Evolutionary conservation across 2,797 vertebrate species (phyloP).

Genomic region (Amblyraja radiata): DNA sequence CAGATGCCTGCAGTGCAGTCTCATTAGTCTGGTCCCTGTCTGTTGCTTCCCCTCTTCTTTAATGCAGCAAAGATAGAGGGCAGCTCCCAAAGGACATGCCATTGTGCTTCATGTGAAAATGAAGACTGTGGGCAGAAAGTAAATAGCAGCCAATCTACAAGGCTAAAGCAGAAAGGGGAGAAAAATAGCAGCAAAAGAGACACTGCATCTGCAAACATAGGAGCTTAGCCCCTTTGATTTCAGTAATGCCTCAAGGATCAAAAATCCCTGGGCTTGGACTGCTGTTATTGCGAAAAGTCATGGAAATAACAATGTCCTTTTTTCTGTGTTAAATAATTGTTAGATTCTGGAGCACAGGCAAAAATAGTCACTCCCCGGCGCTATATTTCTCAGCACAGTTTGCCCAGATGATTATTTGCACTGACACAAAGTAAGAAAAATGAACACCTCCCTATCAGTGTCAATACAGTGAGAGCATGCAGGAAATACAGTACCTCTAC

Average conservation of each 20-base stretch:
- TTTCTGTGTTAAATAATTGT: background rate
- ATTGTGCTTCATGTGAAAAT: constrained; percentile 1
- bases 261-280: background rate
- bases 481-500: background rate
- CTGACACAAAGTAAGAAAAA: background rate
- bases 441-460: background rate
- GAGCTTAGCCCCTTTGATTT: background rate
- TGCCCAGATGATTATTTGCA: background rate
- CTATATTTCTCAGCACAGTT: background rate
- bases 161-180: background rate
- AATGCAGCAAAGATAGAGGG: background rate
- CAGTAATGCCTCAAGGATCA: background rate
- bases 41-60: background rate
- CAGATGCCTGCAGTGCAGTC: background rate
- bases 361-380: background rate
- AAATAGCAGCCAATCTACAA: constrained; percentile 4
- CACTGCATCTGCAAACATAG: background rate
- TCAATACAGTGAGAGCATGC: background rate
- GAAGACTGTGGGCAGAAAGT: background rate
- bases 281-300: background rate
- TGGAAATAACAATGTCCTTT: background rate
- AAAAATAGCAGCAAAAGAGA: background rate
- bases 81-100: background rate
- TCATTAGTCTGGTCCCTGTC: background rate
- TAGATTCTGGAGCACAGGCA: background rate